phyloP scores from a whole-genome alignment of 2,113 vertebrate genomes.

The Gadus macrocephalus region DNA sequence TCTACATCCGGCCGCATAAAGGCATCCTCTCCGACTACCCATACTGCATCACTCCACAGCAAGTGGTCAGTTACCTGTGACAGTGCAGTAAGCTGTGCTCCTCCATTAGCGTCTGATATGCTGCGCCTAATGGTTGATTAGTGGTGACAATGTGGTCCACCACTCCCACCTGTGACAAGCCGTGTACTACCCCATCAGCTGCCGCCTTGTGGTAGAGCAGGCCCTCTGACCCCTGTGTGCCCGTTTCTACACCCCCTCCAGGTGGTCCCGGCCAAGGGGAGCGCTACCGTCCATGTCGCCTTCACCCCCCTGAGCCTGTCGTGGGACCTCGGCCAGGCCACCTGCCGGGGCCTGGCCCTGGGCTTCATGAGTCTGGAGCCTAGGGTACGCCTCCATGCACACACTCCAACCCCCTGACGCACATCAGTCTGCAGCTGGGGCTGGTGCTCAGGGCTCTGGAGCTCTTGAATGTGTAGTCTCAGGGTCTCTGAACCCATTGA shows the following conservation, averaged over 20 bases:
- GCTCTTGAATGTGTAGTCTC: too few species aligned
- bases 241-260: conserved; percentile 48
- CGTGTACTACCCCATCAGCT: too few species aligned
- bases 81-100: background rate
- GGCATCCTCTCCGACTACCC: conserved; percentile 74
- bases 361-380: conserved; percentile 86
- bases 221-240: too few species aligned
- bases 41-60: conserved; percentile 81
- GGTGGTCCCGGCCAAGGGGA: conserved; percentile 83
- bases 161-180: too few species aligned
- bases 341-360: conserved; percentile 69
- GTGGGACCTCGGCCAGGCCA: conserved; percentile 37
- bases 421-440: background rate
- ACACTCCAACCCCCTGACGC: background rate
- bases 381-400: conserved; percentile 65
- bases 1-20: conserved; percentile 74
- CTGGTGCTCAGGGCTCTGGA: background rate
- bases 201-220: background rate
- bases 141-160: too few species aligned
- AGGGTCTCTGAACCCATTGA: background rate
- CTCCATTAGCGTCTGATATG: too few species aligned
- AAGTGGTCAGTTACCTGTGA: conserved; percentile 73
- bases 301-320: conserved; percentile 80
- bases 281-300: conserved; percentile 70
- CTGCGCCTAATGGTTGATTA: too few species aligned